Conservation (phyloP, 2,888 invertebrate genomes). For the Ecdyonurus torrentis region DNA sequence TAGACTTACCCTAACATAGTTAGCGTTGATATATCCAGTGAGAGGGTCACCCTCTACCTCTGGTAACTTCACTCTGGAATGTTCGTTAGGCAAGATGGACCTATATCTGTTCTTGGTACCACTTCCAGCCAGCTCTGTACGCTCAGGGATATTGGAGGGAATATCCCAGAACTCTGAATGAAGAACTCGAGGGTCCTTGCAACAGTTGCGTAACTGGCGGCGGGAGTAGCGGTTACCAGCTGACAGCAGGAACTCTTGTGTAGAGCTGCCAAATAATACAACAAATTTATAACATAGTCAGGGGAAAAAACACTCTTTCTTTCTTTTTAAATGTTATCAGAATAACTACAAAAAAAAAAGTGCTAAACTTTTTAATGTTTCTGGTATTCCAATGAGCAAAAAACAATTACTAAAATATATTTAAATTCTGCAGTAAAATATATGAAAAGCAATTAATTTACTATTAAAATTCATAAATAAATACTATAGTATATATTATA, state of each 20-base stretch:
- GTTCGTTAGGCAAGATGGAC: constrained; percentile 77
- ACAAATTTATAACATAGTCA: neutral
- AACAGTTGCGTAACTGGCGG: constrained; percentile 30
- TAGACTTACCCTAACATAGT: constrained; percentile 64
- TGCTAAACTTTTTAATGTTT: too few species aligned
- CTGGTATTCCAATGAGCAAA: too few species aligned
- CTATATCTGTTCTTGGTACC: constrained; percentile 80
- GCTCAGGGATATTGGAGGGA: constrained; percentile 80
- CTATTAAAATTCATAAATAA: too few species aligned
- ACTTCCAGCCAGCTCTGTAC: constrained; percentile 74
- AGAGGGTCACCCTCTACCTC: constrained; percentile 36
- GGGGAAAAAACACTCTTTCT: too few species aligned
- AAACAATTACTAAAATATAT: too few species aligned
- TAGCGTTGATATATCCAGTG: constrained; percentile 76
- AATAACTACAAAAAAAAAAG: neutral
- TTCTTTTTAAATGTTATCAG: neutral
- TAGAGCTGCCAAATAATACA: constrained; percentile 23
- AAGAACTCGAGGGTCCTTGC: constrained; percentile 34
- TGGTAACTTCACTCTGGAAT: constrained; percentile 60
- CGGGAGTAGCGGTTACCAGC: constrained; percentile 26
- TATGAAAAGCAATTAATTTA: too few species aligned
- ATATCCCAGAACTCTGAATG: constrained; percentile 91
- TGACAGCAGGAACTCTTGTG: constrained; percentile 29
- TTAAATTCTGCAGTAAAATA: too few species aligned
- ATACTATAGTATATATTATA: too few species aligned